A percentile compares a stretch with the other conserved stretches of the same genome.
Evolutionary conservation across 2,113 vertebrate species (phyloP).

Genomic region (Nothoprocta perdicaria): DNA sequence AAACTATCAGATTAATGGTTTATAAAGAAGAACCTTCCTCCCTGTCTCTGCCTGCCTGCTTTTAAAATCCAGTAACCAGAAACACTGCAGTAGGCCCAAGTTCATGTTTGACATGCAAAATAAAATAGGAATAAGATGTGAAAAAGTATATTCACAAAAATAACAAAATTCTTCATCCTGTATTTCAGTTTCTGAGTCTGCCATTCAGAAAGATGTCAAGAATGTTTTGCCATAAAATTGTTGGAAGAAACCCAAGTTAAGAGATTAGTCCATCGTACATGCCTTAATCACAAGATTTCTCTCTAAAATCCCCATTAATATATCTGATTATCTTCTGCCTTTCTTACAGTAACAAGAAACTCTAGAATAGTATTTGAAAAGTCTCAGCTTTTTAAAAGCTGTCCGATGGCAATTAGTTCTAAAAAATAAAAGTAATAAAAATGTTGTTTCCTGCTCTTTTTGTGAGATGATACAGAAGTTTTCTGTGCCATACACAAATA

Average conservation of each 20-base stretch:
- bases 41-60: background rate
- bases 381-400: too few relatives aligned
- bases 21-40: background rate
- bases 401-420: too few relatives aligned
- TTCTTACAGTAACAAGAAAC: background rate
- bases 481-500: background rate
- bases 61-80: background rate
- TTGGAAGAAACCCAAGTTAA: background rate
- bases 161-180: background rate
- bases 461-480: background rate
- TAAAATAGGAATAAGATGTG: background rate
- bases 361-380: background rate
- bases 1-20: background rate
- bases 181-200: background rate
- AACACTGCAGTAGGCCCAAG: accelerated
- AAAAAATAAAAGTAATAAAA: background rate
- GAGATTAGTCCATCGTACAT: background rate
- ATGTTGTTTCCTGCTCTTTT: background rate
- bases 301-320: background rate
- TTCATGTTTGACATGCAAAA: accelerated
- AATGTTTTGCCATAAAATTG: background rate
- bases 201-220: background rate
- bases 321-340: background rate
- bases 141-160: background rate
- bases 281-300: background rate